Evolutionary conservation across 2,888 invertebrate species (phyloP).

Genomic region (Entomobrya multifasciata): DNA sequence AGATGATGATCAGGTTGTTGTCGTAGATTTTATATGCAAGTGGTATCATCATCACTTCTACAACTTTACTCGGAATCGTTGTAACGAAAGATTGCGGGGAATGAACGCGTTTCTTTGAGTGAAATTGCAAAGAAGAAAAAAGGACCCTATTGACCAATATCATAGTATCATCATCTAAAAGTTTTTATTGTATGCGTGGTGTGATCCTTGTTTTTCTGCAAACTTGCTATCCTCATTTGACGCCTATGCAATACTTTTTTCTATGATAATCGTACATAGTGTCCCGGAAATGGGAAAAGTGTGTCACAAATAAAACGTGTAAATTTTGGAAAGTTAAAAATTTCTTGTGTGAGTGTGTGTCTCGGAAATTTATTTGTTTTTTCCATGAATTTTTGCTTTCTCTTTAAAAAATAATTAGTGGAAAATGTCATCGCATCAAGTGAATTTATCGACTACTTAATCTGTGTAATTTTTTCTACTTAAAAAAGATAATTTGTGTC

Average conservation of each 20-base stretch:
- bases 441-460: neutral
- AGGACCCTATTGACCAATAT: conserved; percentile 34
- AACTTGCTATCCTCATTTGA: conserved; percentile 62
- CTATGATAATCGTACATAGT: neutral
- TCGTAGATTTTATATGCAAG: conserved; percentile 33
- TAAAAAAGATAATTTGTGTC: conserved; percentile 9
- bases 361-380: neutral
- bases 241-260: neutral
- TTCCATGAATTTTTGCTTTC: conserved; percentile 42
- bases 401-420: neutral
- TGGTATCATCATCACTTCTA: conserved; percentile 26
- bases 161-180: conserved; percentile 2
- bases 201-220: conserved; percentile 57
- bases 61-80: conserved; percentile 52
- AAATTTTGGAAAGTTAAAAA: conserved; percentile 40
- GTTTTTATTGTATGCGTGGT: conserved; percentile 38
- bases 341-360: conserved; percentile 12
- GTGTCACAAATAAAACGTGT: conserved; percentile 59
- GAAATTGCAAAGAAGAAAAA: conserved; percentile 1
- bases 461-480: neutral
- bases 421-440: conserved; percentile 7
- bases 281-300: conserved; percentile 72
- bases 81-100: conserved; percentile 19
- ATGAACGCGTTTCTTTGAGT: conserved; percentile 22
- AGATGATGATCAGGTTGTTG: conserved; percentile 44